phyloP scores from a whole-genome alignment of 2,113 vertebrate species.

The Loxodonta africana region DNA sequence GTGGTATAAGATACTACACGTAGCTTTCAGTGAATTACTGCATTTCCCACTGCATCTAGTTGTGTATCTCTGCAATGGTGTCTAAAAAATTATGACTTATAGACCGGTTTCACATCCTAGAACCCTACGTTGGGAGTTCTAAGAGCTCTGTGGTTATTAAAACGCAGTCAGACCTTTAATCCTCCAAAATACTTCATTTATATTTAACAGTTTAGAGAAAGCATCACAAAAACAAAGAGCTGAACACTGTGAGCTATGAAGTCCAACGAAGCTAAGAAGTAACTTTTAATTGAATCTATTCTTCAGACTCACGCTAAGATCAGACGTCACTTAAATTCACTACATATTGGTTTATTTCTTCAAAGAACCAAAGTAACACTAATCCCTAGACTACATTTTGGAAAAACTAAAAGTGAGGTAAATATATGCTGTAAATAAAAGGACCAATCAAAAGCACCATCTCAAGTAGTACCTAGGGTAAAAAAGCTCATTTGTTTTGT shows the following conservation, averaged over 20 bases:
- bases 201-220: constrained; percentile 11
- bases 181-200: background rate
- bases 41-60: background rate
- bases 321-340: background rate
- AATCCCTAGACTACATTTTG: background rate
- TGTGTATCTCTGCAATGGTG: background rate
- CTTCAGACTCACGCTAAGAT: background rate
- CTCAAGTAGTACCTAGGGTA: background rate
- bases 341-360: background rate
- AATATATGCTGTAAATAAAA: constrained; percentile 45
- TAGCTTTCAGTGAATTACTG: background rate
- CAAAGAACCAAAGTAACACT: constrained; percentile 51
- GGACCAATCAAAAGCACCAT: constrained; percentile 6
- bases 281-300: background rate
- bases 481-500: background rate
- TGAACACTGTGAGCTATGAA: background rate
- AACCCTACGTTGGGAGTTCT: background rate
- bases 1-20: background rate
- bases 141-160: background rate
- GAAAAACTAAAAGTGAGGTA: constrained; percentile 30
- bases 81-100: constrained; percentile 34
- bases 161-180: background rate
- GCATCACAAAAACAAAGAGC: constrained; percentile 13
- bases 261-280: constrained; percentile 5
- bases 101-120: background rate